A percentile compares a stretch with the other conserved stretches of the same genome.
Evolutionary conservation across 2,113 vertebrate species (phyloP).

Genomic region (Myotis yumanensis): DNA sequence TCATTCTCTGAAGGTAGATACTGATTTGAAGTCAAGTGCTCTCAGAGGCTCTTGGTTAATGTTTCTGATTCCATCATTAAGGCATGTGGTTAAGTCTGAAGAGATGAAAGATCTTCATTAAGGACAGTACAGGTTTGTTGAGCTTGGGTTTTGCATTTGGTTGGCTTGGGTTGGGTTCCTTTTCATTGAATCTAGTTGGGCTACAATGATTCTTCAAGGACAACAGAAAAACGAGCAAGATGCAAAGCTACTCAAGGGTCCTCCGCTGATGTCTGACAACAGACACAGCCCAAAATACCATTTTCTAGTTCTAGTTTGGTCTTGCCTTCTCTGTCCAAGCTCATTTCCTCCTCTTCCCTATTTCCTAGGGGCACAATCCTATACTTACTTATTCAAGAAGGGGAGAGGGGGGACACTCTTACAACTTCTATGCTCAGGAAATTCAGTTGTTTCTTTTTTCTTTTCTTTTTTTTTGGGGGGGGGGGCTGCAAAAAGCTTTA

Average conservation of each 20-base stretch:
- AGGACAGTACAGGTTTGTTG: not conserved
- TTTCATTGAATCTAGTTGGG: not conserved
- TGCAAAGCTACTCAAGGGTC: not conserved
- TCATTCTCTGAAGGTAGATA: not conserved
- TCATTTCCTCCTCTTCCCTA: not conserved
- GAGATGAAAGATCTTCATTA: not conserved
- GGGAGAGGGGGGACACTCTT: not conserved
- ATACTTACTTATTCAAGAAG: not conserved
- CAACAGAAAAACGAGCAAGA: not conserved
- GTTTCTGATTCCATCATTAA: not conserved
- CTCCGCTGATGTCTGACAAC: not conserved
- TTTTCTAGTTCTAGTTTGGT: not conserved
- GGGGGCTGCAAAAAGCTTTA: too few relatives aligned
- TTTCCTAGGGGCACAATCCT: not conserved
- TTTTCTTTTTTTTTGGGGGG: too few relatives aligned
- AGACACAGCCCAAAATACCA: not conserved
- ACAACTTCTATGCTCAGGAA: not conserved
- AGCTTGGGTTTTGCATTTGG: not conserved
- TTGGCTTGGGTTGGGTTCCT: constrained; percentile 29
- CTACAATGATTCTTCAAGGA: not conserved
- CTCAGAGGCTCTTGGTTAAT: not conserved
- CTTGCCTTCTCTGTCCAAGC: not conserved
- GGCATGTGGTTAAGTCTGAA: not conserved
- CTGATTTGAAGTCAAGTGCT: not conserved
- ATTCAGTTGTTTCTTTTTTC: not conserved